These are phyloP conservation scores for Conus betulinus DNA, from an alignment of 1,140 invertebrate species.

Conservation along the genomic window DNA sequence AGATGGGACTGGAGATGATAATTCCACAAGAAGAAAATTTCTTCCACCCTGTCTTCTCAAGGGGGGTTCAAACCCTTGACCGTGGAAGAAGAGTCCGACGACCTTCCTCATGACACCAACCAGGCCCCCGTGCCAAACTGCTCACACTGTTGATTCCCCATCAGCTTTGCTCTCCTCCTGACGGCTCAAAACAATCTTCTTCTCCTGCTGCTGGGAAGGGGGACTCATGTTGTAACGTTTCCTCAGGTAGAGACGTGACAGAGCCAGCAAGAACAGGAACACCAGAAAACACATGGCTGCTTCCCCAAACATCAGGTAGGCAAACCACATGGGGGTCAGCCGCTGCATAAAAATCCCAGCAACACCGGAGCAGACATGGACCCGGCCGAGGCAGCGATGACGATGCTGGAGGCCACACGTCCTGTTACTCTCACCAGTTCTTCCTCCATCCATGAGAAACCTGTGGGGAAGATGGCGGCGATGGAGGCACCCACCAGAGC, in stretches of 20 bases:
- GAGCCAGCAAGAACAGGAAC: conserved; percentile 43
- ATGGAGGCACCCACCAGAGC: conserved; percentile 45
- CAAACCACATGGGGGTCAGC: conserved; percentile 53
- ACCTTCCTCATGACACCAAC: too few species aligned
- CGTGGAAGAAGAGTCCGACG: too few species aligned
- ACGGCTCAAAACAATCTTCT: neutral
- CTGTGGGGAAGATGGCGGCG: conserved; percentile 50
- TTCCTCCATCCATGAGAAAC: conserved; percentile 53
- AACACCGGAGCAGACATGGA: conserved; percentile 49
- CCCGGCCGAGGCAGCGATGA: conserved; percentile 48
- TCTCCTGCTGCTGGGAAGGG: neutral
- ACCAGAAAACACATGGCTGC: conserved; percentile 43
- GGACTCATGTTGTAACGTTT: conserved; percentile 3
- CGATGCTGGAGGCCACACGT: conserved; percentile 49
- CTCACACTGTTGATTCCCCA: neutral
- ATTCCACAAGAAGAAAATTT: too few species aligned
- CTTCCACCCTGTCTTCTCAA: too few species aligned
- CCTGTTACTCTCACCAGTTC: conserved; percentile 51
- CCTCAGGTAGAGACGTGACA: conserved; percentile 32
- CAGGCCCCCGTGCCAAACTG: too few species aligned
- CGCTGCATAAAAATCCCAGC: conserved; percentile 55
- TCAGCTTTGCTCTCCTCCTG: neutral
- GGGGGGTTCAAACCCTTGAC: too few species aligned
- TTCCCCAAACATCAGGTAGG: conserved; percentile 50
- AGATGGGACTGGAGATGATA: too few species aligned